Evolutionary conservation across 2,113 vertebrate genomes (phyloP).

Genomic region (Thomomys bottae): DNA sequence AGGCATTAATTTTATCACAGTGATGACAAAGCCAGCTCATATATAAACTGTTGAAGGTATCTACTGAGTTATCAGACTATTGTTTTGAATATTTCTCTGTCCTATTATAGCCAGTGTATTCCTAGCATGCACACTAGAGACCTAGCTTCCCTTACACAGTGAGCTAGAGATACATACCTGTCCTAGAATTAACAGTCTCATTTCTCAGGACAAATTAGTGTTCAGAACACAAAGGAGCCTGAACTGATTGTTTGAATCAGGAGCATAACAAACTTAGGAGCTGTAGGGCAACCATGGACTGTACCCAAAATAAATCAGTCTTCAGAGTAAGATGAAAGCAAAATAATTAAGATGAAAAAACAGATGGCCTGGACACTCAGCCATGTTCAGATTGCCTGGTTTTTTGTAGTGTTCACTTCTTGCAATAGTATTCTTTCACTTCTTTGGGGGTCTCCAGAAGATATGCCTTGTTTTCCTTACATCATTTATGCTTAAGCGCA

Average conservation of each 20-base stretch:
- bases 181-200: background rate
- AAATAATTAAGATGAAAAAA: background rate
- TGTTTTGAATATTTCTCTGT: background rate
- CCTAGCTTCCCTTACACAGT: background rate
- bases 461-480: too few relatives aligned
- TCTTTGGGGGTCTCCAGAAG: too few relatives aligned
- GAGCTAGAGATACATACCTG: background rate
- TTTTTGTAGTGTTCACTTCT: conserved; percentile 3
- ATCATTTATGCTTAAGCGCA: too few relatives aligned
- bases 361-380: background rate
- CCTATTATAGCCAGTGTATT: background rate
- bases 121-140: background rate
- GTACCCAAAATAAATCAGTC: background rate
- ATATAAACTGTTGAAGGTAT: background rate
- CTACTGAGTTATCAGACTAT: background rate
- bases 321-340: background rate
- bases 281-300: background rate
- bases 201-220: conserved; percentile 5
- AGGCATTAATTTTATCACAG: too few relatives aligned
- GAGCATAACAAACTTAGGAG: background rate
- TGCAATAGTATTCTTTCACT: background rate
- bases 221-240: background rate
- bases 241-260: background rate
- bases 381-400: background rate
- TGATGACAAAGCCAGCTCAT: too few relatives aligned